A percentile compares a stretch with the other conserved stretches of the same genome.
Evolutionary conservation across 1,140 invertebrate genomes (phyloP).

Genomic region (Penaeus japonicus): DNA sequence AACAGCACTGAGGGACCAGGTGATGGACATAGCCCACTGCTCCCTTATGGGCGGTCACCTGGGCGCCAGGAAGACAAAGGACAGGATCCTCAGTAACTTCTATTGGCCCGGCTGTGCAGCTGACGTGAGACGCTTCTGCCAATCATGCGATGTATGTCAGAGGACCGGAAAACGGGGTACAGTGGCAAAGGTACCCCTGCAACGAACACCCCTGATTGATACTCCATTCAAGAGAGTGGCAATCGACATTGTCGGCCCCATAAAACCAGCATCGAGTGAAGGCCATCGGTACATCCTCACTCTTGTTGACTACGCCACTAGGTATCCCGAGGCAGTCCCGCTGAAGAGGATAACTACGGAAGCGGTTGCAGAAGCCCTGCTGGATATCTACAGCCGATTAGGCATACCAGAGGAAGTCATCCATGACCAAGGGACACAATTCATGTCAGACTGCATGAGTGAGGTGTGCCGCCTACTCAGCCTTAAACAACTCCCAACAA

Average conservation of each 20-base stretch:
- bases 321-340: not conserved
- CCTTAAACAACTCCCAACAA: not conserved
- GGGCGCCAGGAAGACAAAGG: not conserved
- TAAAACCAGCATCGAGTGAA: not conserved
- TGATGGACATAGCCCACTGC: slow-evolving; percentile 1
- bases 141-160: not conserved
- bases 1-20: not conserved
- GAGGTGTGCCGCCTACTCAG: slow-evolving; percentile 7
- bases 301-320: slow-evolving; percentile 4
- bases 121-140: slow-evolving; percentile 3
- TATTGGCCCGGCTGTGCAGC: slow-evolving; percentile 1
- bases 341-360: not conserved
- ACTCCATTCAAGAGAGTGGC: too few species aligned
- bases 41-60: slow-evolving; percentile 8
- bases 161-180: not conserved
- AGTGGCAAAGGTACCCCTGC: not conserved
- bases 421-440: slow-evolving; percentile 2
- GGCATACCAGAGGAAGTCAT: slow-evolving; percentile 19
- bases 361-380: not conserved
- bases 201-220: not conserved
- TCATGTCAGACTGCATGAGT: not conserved
- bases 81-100: not conserved
- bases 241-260: not conserved
- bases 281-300: slow-evolving; percentile 13
- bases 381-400: not conserved